Conservation (phyloP, 2,888 invertebrate species). For the Thalpophila matura region DNA sequence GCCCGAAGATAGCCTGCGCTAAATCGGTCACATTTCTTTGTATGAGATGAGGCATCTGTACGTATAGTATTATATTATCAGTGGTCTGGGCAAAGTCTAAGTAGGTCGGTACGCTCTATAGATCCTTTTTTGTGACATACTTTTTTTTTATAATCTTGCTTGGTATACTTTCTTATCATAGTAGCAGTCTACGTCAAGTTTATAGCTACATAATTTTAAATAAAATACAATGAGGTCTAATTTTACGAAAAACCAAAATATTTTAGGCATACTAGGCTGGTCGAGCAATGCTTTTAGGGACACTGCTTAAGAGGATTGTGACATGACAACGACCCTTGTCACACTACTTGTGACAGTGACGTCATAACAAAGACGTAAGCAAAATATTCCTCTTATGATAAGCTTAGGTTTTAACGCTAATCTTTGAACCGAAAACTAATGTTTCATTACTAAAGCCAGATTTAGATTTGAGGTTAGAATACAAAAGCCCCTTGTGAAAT, state of each 20-base stretch:
- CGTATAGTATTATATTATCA: too few relatives aligned
- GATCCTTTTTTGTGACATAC: too few relatives aligned
- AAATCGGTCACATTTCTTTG: too few relatives aligned
- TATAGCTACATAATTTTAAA: slow-evolving; percentile 8
- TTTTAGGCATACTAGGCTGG: slow-evolving; percentile 25
- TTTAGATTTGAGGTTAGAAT: neutral
- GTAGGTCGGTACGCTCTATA: too few relatives aligned
- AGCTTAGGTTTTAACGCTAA: slow-evolving; percentile 45
- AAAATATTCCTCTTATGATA: slow-evolving; percentile 57
- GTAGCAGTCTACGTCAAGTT: slow-evolving; percentile 1
- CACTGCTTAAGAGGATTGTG: slow-evolving; percentile 79
- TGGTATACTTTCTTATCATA: too few relatives aligned
- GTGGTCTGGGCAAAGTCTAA: too few relatives aligned
- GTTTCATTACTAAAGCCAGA: slow-evolving; percentile 17
- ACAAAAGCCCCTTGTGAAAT: neutral
- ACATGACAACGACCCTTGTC: slow-evolving; percentile 81
- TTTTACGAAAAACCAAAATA: slow-evolving; percentile 35
- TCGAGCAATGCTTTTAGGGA: slow-evolving; percentile 68
- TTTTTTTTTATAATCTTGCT: too few relatives aligned
- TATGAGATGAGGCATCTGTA: too few relatives aligned
- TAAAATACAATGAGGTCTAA: slow-evolving; percentile 16
- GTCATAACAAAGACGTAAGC: slow-evolving; percentile 63
- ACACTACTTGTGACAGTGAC: slow-evolving; percentile 73
- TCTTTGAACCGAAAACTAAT: slow-evolving; percentile 45
- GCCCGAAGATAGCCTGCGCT: too few relatives aligned